These are phyloP conservation scores for Alouatta palliata DNA, from an alignment of 2,113 vertebrate genomes.

Conservation along the genomic window DNA sequence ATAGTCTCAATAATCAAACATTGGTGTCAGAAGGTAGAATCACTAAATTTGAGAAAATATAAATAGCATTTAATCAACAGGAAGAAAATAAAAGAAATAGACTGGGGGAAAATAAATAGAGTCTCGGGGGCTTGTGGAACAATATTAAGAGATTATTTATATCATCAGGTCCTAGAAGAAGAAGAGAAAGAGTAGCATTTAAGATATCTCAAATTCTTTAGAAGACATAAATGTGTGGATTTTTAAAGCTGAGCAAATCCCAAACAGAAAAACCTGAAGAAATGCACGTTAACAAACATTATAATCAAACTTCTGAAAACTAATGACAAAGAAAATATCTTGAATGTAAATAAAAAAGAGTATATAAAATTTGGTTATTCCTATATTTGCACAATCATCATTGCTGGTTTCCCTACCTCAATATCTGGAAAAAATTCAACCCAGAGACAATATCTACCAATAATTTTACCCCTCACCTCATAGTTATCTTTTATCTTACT, in stretches of 20 bases:
- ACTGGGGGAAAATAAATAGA: neutral
- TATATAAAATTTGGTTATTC: neutral
- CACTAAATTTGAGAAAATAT: neutral
- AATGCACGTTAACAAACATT: neutral
- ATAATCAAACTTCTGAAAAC: slow-evolving; percentile 15
- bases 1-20: neutral
- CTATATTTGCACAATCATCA: neutral
- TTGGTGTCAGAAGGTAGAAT: neutral
- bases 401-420: neutral
- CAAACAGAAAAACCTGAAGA: neutral
- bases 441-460: neutral
- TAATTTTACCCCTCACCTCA: neutral
- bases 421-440: neutral
- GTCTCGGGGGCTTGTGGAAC: neutral
- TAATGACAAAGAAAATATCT: neutral
- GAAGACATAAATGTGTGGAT: neutral
- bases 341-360: neutral
- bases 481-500: neutral
- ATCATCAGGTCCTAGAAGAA: neutral
- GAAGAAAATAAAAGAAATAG: neutral
- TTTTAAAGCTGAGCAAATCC: neutral
- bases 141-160: neutral
- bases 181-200: neutral
- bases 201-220: neutral
- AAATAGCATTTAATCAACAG: neutral